Evolutionary conservation across 2,113 vertebrate species (phyloP), one percentile per base, ranked within the genome.

Genomic region (Neomonachus schauinslandi): DNA sequence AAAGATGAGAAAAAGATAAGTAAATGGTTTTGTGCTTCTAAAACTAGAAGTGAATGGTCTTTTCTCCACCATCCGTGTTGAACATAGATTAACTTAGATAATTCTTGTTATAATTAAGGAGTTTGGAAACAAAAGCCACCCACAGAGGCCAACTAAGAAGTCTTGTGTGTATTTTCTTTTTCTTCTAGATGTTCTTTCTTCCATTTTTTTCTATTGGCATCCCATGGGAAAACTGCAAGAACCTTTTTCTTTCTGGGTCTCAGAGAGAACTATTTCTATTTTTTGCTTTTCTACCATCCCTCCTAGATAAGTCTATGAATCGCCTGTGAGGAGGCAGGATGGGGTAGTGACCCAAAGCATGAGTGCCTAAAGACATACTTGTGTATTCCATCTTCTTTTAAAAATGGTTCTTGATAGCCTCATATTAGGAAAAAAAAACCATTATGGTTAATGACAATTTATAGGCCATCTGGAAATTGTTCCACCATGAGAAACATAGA

Each of bases 91-190:
- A 80, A n/a, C 36, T 69, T 49, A 49, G n/a, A 7, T 87, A 71
- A 91, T 93, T 90, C 57, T 82, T 84, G 15, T 59, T 89, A 31
- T 57, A 92, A 88, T 59, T 92, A 76, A 79, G 13, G 26, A 65
- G 5, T 87, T 71, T 83, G 36, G 71, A 97, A 95, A 85, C 10
- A 79, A 92, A 89, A 89, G 13, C 7, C 21, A 24, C 9, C 33
- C 13, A 77, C 18, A 72, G 5, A 77, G 26, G 31, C 61, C 80
- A 97, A 65, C 24, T 76, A 69, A 89, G n/a, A 74, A 63, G 2
- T 51, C 14, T 55, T 24, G 1, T 63, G 19, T 94, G 49, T 46
- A 91, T 26, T 85, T 95, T 94, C 18, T 71, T 74, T 89, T 94
- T 83, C 51, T 53, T 63, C 46, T 76, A 74, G 28, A 59, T 92